These are phyloP conservation scores for Ceratotherium simum DNA, from an alignment of 2,113 vertebrate genomes.

Conservation along the genomic window DNA sequence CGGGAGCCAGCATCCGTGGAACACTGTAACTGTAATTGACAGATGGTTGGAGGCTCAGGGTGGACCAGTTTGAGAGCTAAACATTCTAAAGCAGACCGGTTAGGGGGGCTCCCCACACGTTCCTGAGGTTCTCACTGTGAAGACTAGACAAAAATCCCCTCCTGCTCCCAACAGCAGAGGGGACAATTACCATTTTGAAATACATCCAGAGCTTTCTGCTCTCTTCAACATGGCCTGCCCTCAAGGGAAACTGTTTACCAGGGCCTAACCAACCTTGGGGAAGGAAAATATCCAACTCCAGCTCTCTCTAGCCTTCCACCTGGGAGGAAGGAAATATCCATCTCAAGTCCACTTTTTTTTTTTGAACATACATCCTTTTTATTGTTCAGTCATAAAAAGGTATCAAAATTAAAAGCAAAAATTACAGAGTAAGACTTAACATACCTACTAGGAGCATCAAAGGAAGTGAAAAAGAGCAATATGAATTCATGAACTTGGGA, in stretches of 20 bases:
- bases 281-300: not conserved
- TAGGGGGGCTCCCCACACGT: not conserved
- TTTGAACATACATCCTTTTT: conserved; percentile 83
- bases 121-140: not conserved
- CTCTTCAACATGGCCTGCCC: not conserved
- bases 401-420: conserved; percentile 87
- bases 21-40: not conserved
- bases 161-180: not conserved
- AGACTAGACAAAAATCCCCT: not conserved
- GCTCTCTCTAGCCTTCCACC: not conserved
- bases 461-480: conserved; percentile 68
- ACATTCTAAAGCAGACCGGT: not conserved
- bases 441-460: conserved; percentile 72
- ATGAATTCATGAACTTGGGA: conserved; percentile 79
- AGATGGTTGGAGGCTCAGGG: not conserved
- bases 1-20: not conserved
- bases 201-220: not conserved
- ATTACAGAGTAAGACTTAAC: conserved; percentile 80
- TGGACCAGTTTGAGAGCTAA: not conserved
- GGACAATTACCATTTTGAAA: not conserved
- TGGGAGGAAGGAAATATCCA: not conserved
- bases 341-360: not conserved
- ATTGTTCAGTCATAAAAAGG: conserved; percentile 86
- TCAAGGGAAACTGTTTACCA: not conserved
- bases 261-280: not conserved